Evolutionary conservation across 2,888 invertebrate species (phyloP).

Genomic region (Coecobrya sp.): DNA sequence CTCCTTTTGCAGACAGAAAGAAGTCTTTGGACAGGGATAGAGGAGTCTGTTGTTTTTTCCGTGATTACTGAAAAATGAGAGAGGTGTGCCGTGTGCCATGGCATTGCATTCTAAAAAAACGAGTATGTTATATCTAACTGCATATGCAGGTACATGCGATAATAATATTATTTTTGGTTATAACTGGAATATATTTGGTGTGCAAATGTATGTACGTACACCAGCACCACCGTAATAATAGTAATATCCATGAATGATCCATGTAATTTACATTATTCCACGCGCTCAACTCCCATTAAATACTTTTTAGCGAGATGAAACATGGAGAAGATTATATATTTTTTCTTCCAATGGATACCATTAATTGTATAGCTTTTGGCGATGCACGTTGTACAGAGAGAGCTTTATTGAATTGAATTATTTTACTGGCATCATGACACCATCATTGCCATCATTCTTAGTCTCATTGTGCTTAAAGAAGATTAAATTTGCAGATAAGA

Average conservation of each 20-base stretch:
- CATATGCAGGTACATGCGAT: neutral
- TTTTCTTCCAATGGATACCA: constrained; percentile 49
- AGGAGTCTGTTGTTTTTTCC: constrained; percentile 70
- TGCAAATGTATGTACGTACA: neutral
- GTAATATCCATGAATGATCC: constrained; percentile 61
- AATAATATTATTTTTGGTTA: constrained; percentile 31
- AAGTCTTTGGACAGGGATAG: constrained; percentile 20
- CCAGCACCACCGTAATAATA: constrained; percentile 20
- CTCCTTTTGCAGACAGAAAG: constrained; percentile 40
- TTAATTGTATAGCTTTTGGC: constrained; percentile 55
- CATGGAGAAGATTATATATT: constrained; percentile 43
- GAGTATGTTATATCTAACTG: neutral
- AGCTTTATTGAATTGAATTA: constrained; percentile 61
- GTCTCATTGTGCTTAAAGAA: neutral
- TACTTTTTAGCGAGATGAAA: constrained; percentile 3
- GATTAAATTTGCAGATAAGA: constrained; percentile 31
- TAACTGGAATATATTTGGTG: neutral
- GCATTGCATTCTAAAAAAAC: constrained; percentile 47
- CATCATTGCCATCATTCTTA: constrained; percentile 25
- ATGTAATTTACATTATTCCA: constrained; percentile 64
- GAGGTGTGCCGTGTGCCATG: constrained; percentile 80
- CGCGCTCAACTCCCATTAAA: constrained; percentile 54
- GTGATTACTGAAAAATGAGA: constrained; percentile 82
- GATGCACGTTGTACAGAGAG: neutral
- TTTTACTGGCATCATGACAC: constrained; percentile 54